These are phyloP conservation scores for Parochlus steinenii DNA, from an alignment of 2,888 invertebrate species.

Conservation along the genomic window DNA sequence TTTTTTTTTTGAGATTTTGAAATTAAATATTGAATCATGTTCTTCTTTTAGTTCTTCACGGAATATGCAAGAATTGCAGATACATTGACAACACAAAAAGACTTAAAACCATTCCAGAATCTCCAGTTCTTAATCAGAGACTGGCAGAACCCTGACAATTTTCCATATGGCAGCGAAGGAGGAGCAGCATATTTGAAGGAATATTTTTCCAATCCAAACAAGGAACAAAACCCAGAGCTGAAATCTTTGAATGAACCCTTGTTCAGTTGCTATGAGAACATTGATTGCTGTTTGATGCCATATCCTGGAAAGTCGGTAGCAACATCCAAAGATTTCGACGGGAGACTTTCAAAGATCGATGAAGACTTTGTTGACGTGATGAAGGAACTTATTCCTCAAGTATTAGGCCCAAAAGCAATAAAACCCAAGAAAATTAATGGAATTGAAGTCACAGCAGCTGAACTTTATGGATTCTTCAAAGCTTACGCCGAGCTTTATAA, in stretches of 20 bases:
- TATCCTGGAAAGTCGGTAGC: conserved; percentile 10
- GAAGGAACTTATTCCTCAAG: conserved; percentile 4
- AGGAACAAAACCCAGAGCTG: conserved; percentile 7
- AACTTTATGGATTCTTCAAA: conserved; percentile 6
- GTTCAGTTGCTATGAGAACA: conserved; percentile 3
- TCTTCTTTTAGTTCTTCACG: conserved; percentile 9
- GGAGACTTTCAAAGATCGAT: conserved; percentile 9
- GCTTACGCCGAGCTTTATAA: conserved; percentile 10
- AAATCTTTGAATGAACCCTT: conserved; percentile 6
- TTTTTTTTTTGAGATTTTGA: too few relatives aligned
- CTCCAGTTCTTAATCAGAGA: conserved; percentile 11
- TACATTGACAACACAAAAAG: background rate
- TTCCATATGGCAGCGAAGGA: conserved; percentile 9
- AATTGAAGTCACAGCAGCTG: conserved; percentile 3
- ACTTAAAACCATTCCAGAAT: conserved; percentile 11
- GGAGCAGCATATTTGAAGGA: conserved; percentile 5
- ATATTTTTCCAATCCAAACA: too few relatives aligned
- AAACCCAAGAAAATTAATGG: conserved; percentile 5
- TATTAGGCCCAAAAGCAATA: conserved; percentile 8
- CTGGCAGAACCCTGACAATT: conserved; percentile 9
- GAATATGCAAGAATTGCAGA: conserved; percentile 9
- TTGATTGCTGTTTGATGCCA: conserved; percentile 13
- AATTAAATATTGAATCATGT: too few relatives aligned
- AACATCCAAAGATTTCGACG: conserved; percentile 4
- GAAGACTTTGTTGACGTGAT: conserved; percentile 11